Evolutionary conservation across 2,888 invertebrate genomes (phyloP), one percentile per base, ranked within the genome.

Genomic region (Calameuta idolon): DNA sequence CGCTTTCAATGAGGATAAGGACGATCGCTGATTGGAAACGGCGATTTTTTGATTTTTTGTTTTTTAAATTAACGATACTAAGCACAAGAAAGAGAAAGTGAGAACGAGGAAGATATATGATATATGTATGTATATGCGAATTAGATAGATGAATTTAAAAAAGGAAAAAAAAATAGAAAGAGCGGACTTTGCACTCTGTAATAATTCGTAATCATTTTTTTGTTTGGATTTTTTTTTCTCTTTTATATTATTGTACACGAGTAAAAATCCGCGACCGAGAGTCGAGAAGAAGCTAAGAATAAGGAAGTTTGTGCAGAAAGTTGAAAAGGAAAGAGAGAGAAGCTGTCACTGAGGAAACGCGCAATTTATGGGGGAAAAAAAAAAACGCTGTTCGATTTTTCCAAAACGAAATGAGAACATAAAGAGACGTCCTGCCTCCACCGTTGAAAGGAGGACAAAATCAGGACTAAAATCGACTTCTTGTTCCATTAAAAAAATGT

Each of bases 171-270:
- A 15, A 55, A 9, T n/a, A 55, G 5, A 23, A 23, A 55, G 1
- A 5, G 15, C 55, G 23, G 1, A 55, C 15, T 55, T 23, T 55
- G 23, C 23, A 2, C 55, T 23, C 23, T 5, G 55, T 15, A 55
- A 55, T 23, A 9, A 55, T 55, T 55, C 23, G 55, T 55, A 55
- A 55, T 55, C 0, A 23, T 23, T 55, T 55, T 40, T 55, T 55
- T 40, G 78, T 77, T 76, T 74, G 68, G 35, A 79, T 80, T 73
- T 80, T 79, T 79, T 75, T 76, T 75, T 75, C 69, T 69, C 34
- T 69, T 69, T 74, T 77, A 30, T 79, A 75, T 77, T 34, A 75
- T 76, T 74, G 76, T 75, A 79, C 73, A 23, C 30, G 73, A 31
- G 68, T 34, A 80, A 79, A 75, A 77, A 75, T 79, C 74, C 69